These are phyloP conservation scores for Trachelus troglodyta DNA, from an alignment of 2,888 invertebrate species.

Conservation along the genomic window DNA sequence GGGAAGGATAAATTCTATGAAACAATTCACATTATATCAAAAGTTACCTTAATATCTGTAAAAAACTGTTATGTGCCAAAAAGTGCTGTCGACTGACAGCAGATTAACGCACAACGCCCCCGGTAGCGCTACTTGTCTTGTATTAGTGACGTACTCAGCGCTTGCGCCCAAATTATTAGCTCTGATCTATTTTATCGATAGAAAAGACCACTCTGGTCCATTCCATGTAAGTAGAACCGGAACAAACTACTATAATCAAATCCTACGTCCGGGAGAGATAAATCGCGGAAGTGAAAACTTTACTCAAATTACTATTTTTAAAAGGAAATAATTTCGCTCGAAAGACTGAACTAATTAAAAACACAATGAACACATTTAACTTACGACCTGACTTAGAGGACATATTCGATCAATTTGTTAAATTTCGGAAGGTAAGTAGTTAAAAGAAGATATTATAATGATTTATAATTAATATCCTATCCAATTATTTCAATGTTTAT, in stretches of 20 bases:
- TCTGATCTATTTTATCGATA: not conserved
- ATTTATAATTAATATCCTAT: not conserved
- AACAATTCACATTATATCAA: not conserved
- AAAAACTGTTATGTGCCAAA: not conserved
- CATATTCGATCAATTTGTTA: constrained; percentile 24
- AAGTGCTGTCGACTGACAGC: constrained; percentile 17
- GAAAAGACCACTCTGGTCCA: not conserved
- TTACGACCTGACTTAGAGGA: constrained; percentile 23
- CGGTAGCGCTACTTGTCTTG: constrained; percentile 12
- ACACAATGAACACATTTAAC: not conserved
- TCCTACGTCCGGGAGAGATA: not conserved
- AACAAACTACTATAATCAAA: not conserved
- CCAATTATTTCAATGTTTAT: constrained; percentile 4
- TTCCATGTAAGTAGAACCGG: not conserved
- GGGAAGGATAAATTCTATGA: not conserved
- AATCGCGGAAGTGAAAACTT: too few species aligned
- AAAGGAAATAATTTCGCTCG: too few species aligned
- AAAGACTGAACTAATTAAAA: not conserved
- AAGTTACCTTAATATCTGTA: not conserved
- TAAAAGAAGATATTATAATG: not conserved
- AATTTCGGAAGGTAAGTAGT: constrained; percentile 27
- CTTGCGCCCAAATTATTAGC: not conserved
- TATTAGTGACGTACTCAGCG: not conserved
- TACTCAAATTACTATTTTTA: not conserved
- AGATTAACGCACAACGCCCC: constrained; percentile 14